These are phyloP conservation scores for Apteryx owenii DNA, from an alignment of 2,113 vertebrate genomes.

Conservation along the genomic window DNA sequence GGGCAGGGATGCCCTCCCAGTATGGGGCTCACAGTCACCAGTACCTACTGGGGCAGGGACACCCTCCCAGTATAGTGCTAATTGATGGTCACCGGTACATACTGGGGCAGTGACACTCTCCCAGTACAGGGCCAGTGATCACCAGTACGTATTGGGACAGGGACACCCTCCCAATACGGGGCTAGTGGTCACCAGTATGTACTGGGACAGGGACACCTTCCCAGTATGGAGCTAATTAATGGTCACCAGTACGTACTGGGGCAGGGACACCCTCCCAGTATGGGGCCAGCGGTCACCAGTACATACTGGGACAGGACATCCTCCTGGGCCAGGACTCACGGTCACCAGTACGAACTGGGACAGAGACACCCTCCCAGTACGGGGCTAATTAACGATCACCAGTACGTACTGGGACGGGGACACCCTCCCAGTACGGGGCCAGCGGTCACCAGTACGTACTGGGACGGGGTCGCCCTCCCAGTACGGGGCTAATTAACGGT, in stretches of 20 bases:
- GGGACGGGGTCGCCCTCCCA: neutral
- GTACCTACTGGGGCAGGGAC: neutral
- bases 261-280: too few relatives aligned
- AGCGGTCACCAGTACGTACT: neutral
- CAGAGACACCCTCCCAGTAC: fast-evolving
- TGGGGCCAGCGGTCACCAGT: too few relatives aligned
- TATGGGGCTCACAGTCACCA: too few relatives aligned
- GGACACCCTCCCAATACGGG: neutral
- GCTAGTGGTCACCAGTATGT: neutral
- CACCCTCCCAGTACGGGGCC: neutral
- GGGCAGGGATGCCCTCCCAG: neutral
- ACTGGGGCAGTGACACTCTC: neutral
- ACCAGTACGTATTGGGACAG: too few relatives aligned
- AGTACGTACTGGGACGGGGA: neutral
- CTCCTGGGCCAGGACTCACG: neutral
- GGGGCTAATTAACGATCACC: neutral
- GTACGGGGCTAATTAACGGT: too few relatives aligned
- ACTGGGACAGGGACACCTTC: neutral
- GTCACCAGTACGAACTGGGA: fast-evolving
- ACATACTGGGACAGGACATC: neutral
- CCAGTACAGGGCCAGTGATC: neutral
- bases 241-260: too few relatives aligned
- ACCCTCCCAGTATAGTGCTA: neutral
- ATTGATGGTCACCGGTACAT: fast-evolving
- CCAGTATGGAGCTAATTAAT: too few relatives aligned